These are phyloP conservation scores for Torymus aiolomorphi DNA, from an alignment of 2,888 invertebrate genomes.

Conservation along the genomic window DNA sequence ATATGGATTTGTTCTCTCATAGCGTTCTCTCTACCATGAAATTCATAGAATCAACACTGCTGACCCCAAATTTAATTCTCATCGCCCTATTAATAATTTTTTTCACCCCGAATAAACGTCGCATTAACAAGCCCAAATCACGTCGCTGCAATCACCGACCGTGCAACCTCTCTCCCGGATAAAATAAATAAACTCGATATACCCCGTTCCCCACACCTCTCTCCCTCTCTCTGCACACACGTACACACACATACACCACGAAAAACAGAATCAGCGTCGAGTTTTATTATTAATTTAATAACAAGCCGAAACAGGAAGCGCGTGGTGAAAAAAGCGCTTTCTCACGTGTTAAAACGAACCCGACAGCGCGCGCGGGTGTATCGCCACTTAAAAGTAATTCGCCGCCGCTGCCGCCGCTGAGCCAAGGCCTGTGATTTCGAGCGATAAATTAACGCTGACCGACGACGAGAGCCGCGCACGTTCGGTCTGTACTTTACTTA, in stretches of 20 bases:
- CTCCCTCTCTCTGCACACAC: too few relatives aligned
- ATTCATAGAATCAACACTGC: too few relatives aligned
- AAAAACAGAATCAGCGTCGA: slow-evolving; percentile 4
- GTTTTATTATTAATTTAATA: slow-evolving; percentile 55
- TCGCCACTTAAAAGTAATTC: slow-evolving; percentile 57
- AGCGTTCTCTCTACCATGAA: too few relatives aligned
- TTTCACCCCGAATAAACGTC: too few relatives aligned
- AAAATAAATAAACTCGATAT: too few relatives aligned
- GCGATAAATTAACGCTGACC: slow-evolving; percentile 66
- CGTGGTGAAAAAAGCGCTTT: slow-evolving; percentile 52
- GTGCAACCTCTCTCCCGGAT: too few relatives aligned
- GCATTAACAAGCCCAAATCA: too few relatives aligned
- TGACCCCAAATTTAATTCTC: too few relatives aligned
- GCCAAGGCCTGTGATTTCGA: slow-evolving; percentile 65
- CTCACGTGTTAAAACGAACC: slow-evolving; percentile 58
- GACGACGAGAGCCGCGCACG: slow-evolving; percentile 23
- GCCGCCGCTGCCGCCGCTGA: slow-evolving; percentile 19
- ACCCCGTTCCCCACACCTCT: too few relatives aligned
- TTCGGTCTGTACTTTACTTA: slow-evolving; percentile 63
- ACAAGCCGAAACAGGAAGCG: slow-evolving; percentile 44
- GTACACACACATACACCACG: background rate
- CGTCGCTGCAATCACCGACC: too few relatives aligned
- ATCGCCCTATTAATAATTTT: too few relatives aligned
- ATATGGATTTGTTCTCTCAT: too few relatives aligned
- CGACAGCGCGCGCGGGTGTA: slow-evolving; percentile 22